Evolutionary conservation across 1,140 invertebrate species (phyloP).

Genomic region (Formica exsecta): DNA sequence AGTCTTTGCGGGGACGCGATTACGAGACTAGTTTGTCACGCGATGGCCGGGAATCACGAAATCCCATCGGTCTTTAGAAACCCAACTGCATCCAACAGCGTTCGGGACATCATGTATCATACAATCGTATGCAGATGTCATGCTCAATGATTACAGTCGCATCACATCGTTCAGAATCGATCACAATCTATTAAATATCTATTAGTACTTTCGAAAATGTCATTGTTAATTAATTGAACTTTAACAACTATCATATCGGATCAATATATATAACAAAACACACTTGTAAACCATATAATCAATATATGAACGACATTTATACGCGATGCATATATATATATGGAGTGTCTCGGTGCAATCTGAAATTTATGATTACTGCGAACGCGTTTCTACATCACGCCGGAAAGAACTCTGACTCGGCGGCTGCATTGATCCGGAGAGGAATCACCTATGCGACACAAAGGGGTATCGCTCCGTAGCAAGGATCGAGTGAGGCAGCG

Average conservation of each 20-base stretch:
- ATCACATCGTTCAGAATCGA: constrained; percentile 41
- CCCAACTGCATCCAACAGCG: constrained; percentile 23
- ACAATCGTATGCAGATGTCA: constrained; percentile 46
- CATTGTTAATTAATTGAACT: constrained; percentile 31
- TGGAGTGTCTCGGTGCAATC: not conserved
- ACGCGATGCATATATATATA: too few relatives aligned
- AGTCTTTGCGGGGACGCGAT: constrained; percentile 61
- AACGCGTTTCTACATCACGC: not conserved
- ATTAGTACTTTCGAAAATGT: constrained; percentile 8
- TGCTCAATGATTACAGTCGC: constrained; percentile 30
- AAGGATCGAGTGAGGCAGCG: constrained; percentile 31
- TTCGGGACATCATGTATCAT: constrained; percentile 30
- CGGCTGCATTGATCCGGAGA: constrained; percentile 52
- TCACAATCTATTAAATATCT: constrained; percentile 15
- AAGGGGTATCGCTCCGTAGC: constrained; percentile 40
- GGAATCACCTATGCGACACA: constrained; percentile 48
- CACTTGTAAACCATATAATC: not conserved
- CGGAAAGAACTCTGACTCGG: constrained; percentile 5
- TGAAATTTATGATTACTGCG: not conserved
- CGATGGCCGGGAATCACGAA: constrained; percentile 63
- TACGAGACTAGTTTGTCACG: constrained; percentile 69
- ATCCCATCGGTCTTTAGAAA: constrained; percentile 58
- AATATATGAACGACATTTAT: not conserved
- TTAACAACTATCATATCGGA: not conserved
- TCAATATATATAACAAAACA: not conserved